Percentiles rank a stretch among this genome's conserved stretches.
phyloP scores from a whole-genome alignment of 2,888 invertebrate genomes.

The Steinernema hermaphroditum region DNA sequence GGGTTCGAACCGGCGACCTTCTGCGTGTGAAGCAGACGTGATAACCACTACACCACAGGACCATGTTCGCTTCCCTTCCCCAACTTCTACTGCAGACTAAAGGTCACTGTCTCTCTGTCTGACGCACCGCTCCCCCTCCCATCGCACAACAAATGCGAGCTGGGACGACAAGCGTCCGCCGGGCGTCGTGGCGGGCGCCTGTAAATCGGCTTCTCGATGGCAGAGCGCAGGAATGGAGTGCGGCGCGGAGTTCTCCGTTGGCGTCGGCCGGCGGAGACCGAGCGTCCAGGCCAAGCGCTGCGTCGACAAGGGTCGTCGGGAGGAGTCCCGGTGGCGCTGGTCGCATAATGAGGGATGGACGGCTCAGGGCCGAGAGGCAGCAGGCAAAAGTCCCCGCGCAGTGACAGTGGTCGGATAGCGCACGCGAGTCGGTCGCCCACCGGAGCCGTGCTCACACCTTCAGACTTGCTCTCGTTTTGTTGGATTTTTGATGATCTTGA shows the following conservation, averaged over 20 bases:
- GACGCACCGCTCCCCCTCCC: no score
- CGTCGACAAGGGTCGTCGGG: constrained; percentile 49
- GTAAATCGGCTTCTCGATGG: constrained; percentile 56
- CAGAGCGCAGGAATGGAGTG: constrained; percentile 52
- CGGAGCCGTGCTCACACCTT: constrained; percentile 14
- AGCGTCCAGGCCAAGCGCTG: constrained; percentile 56
- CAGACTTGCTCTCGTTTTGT: constrained; percentile 22
- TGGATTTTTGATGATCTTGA: no score
- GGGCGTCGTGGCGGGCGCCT: constrained; percentile 46
- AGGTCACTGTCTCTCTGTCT: no score
- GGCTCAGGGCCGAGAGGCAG: constrained; percentile 63
- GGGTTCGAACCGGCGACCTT: constrained; percentile 58
- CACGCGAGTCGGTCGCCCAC: constrained; percentile 28
- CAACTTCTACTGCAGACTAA: constrained; percentile 36
- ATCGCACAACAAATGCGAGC: background rate
- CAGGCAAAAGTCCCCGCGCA: constrained; percentile 60
- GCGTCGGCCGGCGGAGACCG: constrained; percentile 51
- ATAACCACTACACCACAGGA: constrained; percentile 55
- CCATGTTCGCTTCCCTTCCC: no score
- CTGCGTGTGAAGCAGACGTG: constrained; percentile 61
- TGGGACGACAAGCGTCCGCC: background rate
- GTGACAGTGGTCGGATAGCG: constrained; percentile 48
- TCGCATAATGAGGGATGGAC: constrained; percentile 56
- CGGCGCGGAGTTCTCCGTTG: constrained; percentile 49
- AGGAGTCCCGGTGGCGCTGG: constrained; percentile 48